phyloP scores from a whole-genome alignment of 2,797 vertebrate genomes.

The Lacerta viridis region DNA sequence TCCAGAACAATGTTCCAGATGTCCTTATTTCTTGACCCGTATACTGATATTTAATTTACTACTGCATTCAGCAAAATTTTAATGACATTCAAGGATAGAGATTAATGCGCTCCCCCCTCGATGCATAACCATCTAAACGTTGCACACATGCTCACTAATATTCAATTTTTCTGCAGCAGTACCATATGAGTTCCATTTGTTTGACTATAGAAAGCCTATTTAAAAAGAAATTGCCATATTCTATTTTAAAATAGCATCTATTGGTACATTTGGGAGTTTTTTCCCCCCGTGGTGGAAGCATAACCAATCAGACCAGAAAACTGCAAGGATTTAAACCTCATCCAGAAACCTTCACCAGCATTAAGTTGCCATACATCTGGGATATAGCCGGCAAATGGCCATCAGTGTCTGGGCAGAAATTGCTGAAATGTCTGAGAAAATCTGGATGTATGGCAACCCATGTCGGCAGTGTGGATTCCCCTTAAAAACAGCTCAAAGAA shows the following conservation, averaged over 20 bases:
- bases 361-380: too few relatives aligned
- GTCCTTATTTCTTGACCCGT: background rate
- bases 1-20: background rate
- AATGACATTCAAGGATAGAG: background rate
- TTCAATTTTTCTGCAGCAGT: background rate
- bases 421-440: too few relatives aligned
- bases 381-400: too few relatives aligned
- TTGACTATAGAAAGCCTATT: background rate
- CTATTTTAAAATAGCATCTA: background rate
- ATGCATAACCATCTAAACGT: background rate
- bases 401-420: background rate
- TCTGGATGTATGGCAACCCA: too few relatives aligned
- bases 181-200: background rate
- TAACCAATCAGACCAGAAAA: background rate
- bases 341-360: background rate
- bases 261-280: background rate
- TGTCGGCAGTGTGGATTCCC: too few relatives aligned
- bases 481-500: too few relatives aligned
- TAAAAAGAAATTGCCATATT: background rate
- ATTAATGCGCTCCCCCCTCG: background rate
- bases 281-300: background rate
- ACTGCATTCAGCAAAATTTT: rapidly evolving
- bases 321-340: too few relatives aligned
- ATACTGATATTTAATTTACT: background rate
- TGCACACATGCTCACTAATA: background rate